phyloP scores from a whole-genome alignment of 2,888 invertebrate genomes.

The Amphipyra berbera region DNA sequence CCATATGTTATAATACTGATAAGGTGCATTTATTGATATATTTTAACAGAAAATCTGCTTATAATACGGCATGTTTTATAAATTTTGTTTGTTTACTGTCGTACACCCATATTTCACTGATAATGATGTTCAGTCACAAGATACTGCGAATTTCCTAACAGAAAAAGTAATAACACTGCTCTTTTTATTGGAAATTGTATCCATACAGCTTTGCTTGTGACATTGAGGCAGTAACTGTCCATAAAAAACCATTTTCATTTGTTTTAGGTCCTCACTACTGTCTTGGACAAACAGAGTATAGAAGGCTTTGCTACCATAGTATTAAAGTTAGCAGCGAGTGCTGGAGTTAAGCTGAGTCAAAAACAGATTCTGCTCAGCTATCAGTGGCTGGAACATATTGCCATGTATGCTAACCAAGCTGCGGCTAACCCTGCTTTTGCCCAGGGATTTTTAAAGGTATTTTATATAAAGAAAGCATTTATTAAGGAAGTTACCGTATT shows the following conservation, averaged over 20 bases:
- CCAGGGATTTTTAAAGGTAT: conserved; percentile 87
- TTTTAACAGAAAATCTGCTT: neutral
- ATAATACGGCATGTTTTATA: too few relatives aligned
- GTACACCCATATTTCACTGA: too few relatives aligned
- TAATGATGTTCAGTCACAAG: too few relatives aligned
- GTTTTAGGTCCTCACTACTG: conserved; percentile 86
- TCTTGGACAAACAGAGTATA: conserved; percentile 79
- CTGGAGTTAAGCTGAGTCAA: conserved; percentile 75
- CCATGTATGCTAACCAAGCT: conserved; percentile 88
- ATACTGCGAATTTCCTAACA: too few relatives aligned
- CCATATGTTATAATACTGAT: conserved; percentile 88
- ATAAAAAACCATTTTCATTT: neutral
- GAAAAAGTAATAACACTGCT: too few relatives aligned
- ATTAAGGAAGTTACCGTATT: too few relatives aligned
- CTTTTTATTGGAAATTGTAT: too few relatives aligned
- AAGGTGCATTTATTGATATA: conserved; percentile 72
- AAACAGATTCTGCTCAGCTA: conserved; percentile 84
- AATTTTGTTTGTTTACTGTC: too few relatives aligned
- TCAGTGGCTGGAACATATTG: conserved; percentile 92
- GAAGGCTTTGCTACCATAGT: conserved; percentile 89
- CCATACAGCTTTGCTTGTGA: too few relatives aligned
- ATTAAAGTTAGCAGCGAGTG: conserved; percentile 81
- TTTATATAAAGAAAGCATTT: neutral
- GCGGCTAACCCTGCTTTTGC: conserved; percentile 79
- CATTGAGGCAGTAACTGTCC: too few relatives aligned